phyloP scores from a whole-genome alignment of 2,113 vertebrate species.

The Rhombomys opimus region DNA sequence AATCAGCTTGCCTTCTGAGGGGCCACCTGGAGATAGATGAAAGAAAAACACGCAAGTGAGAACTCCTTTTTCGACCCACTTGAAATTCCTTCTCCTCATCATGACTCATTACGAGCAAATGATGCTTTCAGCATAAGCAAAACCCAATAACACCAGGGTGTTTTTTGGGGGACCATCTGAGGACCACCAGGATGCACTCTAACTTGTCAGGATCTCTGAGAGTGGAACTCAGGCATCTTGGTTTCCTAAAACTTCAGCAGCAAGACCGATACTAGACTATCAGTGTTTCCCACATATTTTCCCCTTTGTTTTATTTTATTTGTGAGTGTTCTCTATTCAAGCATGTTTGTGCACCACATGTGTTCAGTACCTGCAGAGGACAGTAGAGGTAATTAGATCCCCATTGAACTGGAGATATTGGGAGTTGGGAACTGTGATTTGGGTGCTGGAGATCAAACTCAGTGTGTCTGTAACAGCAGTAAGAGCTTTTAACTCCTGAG shows the following conservation, averaged over 20 bases:
- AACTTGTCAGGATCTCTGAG: not conserved
- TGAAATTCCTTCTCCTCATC: not conserved
- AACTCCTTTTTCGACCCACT: not conserved
- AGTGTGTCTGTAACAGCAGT: too few species aligned
- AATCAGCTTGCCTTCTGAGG: constrained; percentile 97
- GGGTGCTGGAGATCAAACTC: not conserved
- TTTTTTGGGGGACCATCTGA: not conserved
- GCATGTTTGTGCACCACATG: not conserved
- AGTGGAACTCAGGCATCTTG: not conserved
- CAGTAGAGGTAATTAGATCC: not conserved
- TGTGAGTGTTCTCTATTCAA: not conserved
- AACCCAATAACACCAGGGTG: not conserved
- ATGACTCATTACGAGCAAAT: not conserved
- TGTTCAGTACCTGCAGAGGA: not conserved
- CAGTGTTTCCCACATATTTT: not conserved
- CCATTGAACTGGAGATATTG: not conserved
- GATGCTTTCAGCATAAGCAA: not conserved
- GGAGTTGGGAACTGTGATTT: not conserved
- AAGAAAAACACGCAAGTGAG: constrained; percentile 71
- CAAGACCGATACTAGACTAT: not conserved
- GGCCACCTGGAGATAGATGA: constrained; percentile 91
- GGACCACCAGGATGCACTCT: not conserved
- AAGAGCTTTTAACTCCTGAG: not conserved
- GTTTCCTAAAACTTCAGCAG: not conserved
- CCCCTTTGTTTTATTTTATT: not conserved